Evolutionary conservation across 2,113 vertebrate genomes (phyloP).

Genomic region (Myotis brandtii): DNA sequence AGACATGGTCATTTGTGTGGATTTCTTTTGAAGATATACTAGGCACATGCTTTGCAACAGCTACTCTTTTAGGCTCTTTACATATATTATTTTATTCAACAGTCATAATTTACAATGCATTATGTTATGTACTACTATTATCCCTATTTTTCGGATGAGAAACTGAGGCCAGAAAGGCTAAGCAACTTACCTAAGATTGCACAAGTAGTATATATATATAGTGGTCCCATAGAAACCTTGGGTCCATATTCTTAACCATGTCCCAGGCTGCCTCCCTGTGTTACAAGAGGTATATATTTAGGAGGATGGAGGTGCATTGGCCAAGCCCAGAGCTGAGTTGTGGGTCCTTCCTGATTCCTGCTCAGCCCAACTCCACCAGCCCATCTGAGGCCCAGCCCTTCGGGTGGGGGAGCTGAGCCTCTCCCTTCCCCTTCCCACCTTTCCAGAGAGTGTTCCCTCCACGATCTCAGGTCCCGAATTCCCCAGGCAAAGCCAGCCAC

Average conservation of each 20-base stretch:
- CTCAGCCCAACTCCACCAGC: neutral
- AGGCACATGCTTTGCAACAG: neutral
- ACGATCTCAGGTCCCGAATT: constrained; percentile 59
- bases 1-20: neutral
- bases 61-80: neutral
- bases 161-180: neutral
- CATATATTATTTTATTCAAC: neutral
- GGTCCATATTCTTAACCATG: neutral
- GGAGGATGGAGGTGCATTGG: neutral
- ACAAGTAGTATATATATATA: neutral
- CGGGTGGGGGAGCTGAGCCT: neutral
- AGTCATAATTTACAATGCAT: neutral
- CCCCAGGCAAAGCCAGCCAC: constrained; percentile 79
- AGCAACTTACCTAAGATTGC: neutral
- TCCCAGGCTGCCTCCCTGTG: neutral
- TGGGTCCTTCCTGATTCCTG: neutral
- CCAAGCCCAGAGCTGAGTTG: neutral
- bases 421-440: constrained; percentile 26
- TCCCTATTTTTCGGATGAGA: constrained; percentile 6
- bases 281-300: neutral
- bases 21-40: neutral
- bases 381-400: neutral
- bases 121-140: neutral
- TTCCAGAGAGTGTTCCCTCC: neutral
- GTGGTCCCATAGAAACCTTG: neutral